phyloP scores from a whole-genome alignment of 2,113 vertebrate species.

The Platichthys stellatus region DNA sequence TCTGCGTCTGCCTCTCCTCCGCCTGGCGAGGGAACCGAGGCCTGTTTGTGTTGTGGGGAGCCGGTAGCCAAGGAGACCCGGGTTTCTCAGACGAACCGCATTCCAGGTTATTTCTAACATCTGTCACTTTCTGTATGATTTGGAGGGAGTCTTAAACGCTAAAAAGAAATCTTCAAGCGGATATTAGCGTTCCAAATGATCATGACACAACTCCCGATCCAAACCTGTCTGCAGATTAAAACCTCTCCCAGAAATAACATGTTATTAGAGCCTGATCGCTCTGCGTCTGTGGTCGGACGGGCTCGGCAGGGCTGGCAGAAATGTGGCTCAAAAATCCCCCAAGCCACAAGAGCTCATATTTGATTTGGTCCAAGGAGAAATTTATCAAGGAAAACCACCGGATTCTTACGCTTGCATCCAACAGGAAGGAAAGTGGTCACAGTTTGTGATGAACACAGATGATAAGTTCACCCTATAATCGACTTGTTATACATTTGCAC shows the following conservation, averaged over 20 bases:
- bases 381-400: constrained; percentile 39
- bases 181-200: constrained; percentile 5
- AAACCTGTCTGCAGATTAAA: constrained; percentile 19
- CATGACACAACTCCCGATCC: constrained; percentile 8
- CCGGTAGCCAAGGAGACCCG: constrained; percentile 70
- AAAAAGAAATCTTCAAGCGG: background rate
- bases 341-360: constrained; percentile 45
- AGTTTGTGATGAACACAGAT: constrained; percentile 1
- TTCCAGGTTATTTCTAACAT: constrained; percentile 72
- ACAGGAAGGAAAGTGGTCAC: constrained; percentile 28
- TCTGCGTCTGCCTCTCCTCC: constrained; percentile 55
- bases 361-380: constrained; percentile 46
- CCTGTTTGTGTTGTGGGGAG: constrained; percentile 78
- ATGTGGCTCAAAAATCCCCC: constrained; percentile 43
- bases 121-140: constrained; percentile 39
- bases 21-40: constrained; percentile 63
- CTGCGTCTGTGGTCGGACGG: constrained; percentile 18
- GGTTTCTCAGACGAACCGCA: constrained; percentile 71
- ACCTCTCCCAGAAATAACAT: constrained; percentile 29
- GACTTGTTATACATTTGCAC: background rate
- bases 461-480: constrained; percentile 11
- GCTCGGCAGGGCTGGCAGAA: constrained; percentile 17
- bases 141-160: constrained; percentile 4
- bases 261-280: constrained; percentile 55
- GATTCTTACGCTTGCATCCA: constrained; percentile 23